Conservation (phyloP, 2,888 invertebrate genomes). For the Crematogaster levior region DNA sequence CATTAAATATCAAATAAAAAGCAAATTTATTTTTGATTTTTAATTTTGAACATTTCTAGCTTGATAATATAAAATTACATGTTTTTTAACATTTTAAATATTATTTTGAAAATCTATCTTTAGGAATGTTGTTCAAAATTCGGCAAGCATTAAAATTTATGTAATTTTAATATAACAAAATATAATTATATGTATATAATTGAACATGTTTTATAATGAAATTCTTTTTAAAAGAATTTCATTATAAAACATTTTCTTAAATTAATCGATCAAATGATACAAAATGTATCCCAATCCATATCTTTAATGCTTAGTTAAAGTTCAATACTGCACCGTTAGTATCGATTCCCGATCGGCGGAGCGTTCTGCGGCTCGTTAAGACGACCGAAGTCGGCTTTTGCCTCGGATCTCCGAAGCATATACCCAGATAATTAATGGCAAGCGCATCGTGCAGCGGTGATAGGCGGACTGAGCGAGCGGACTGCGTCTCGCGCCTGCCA, state of each 20-base stretch:
- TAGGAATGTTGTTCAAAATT: neutral
- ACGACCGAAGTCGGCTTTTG: conserved; percentile 60
- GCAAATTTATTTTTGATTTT: neutral
- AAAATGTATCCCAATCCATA: conserved; percentile 27
- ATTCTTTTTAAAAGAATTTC: neutral
- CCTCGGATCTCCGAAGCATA: conserved; percentile 62
- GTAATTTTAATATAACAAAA: neutral
- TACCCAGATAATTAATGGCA: conserved; percentile 69
- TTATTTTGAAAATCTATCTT: neutral
- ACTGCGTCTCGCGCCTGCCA: conserved; percentile 56
- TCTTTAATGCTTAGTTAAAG: neutral
- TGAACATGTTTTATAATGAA: neutral
- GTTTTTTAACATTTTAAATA: neutral
- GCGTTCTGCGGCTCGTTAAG: conserved; percentile 65
- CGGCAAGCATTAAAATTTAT: neutral
- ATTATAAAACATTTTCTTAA: conserved; percentile 13
- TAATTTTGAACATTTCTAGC: neutral
- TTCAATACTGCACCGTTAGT: conserved; percentile 39
- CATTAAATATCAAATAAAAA: neutral
- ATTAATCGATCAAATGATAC: neutral
- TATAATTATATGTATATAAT: no score
- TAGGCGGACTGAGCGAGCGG: conserved; percentile 53
- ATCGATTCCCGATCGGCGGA: conserved; percentile 52
- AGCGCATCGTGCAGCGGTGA: conserved; percentile 57
- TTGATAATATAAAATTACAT: neutral